Conservation (phyloP, 2,888 invertebrate genomes). For the Colletes collaris region DNA sequence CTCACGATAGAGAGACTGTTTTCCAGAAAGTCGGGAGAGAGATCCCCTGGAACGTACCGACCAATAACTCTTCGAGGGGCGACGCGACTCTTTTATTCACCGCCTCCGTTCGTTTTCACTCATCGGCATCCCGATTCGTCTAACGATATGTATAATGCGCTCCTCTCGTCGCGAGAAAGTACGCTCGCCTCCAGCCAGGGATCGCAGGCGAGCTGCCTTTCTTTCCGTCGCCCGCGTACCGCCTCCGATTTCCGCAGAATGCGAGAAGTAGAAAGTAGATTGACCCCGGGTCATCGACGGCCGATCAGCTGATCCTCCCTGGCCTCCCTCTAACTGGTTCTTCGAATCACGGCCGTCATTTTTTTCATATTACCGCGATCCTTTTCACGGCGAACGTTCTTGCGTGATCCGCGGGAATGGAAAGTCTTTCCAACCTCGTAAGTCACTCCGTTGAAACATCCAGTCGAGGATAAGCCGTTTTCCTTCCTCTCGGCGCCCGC, state of each 20-base stretch:
- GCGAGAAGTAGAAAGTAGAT: conserved; percentile 79
- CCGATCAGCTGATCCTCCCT: conserved; percentile 66
- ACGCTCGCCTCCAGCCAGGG: conserved; percentile 40
- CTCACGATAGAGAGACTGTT: conserved; percentile 26
- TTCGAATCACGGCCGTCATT: conserved; percentile 34
- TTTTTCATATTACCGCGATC: conserved; percentile 32
- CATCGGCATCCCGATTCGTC: conserved; percentile 57
- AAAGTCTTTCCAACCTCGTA: conserved; percentile 45
- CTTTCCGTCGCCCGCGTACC: conserved; percentile 37
- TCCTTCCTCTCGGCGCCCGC: background rate
- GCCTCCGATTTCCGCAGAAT: conserved; percentile 69
- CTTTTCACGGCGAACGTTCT: conserved; percentile 22
- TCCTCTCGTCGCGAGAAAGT: conserved; percentile 66
- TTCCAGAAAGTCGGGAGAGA: background rate
- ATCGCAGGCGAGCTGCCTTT: conserved; percentile 20
- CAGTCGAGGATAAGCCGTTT: background rate
- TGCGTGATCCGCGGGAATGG: conserved; percentile 35
- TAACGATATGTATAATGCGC: conserved; percentile 42
- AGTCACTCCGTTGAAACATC: conserved; percentile 33
- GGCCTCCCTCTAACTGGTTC: background rate
- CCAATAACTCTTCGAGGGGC: conserved; percentile 44
- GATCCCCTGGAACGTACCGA: conserved; percentile 1
- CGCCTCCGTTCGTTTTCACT: conserved; percentile 67
- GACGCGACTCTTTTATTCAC: conserved; percentile 34
- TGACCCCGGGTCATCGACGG: conserved; percentile 76